Conservation (phyloP, 2,888 invertebrate species). For the Spodoptera exigua region DNA sequence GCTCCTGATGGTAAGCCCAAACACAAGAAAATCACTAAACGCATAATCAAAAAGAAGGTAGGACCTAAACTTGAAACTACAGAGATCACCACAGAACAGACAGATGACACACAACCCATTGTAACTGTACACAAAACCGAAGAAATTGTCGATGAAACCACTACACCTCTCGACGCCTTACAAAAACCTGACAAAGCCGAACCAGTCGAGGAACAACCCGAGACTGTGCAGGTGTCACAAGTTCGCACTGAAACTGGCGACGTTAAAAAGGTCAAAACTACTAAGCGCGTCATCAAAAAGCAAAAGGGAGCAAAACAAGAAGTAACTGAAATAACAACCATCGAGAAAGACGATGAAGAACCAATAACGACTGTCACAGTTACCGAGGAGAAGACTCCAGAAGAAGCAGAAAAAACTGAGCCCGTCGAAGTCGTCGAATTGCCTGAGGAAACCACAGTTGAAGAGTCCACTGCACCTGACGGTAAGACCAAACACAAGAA, state of each 20-base stretch:
- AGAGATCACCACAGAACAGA: no score
- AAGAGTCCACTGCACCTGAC: slow-evolving; percentile 30
- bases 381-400: slow-evolving; percentile 1
- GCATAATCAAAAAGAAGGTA: no score
- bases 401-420: slow-evolving; percentile 20
- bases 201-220: neutral
- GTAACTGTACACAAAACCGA: no score
- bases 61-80: no score
- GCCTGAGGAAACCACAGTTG: slow-evolving; percentile 53
- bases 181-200: no score
- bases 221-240: slow-evolving; percentile 16
- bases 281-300: slow-evolving; percentile 25
- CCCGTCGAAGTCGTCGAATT: slow-evolving; percentile 48
- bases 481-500: slow-evolving; percentile 48
- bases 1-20: no score
- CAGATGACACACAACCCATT: no score
- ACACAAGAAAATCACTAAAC: no score
- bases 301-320: slow-evolving; percentile 24
- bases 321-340: slow-evolving; percentile 23
- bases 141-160: slow-evolving; percentile 26
- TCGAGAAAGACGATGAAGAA: slow-evolving; percentile 26
- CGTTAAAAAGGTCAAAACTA: slow-evolving; percentile 9
- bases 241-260: slow-evolving; percentile 16
- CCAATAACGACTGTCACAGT: slow-evolving; percentile 13
- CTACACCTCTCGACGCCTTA: neutral